Evolutionary conservation across 2,113 vertebrate species (phyloP).

Genomic region (Gavia stellata): DNA sequence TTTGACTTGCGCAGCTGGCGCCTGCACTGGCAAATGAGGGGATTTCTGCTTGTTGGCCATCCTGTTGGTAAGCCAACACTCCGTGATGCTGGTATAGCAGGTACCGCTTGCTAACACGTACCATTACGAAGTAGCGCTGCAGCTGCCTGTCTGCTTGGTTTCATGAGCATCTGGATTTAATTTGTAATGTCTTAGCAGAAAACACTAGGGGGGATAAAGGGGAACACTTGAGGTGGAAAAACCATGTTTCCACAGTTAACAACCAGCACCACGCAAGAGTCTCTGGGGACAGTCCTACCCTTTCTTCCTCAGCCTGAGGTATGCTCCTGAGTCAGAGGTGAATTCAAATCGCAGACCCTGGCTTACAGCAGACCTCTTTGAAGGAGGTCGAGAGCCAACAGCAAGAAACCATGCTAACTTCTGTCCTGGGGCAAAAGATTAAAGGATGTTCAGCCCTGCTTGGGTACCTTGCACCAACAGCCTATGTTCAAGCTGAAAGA

Average conservation of each 20-base stretch:
- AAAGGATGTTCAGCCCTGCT: neutral
- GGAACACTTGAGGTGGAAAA: neutral
- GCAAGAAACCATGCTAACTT: neutral
- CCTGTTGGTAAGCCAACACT: neutral
- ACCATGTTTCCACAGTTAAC: neutral
- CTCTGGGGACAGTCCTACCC: neutral
- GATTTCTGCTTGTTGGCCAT: neutral
- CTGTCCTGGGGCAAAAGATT: neutral
- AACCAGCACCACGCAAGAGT: neutral
- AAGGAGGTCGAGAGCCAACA: neutral
- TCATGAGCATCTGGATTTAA: neutral
- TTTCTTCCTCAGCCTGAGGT: neutral
- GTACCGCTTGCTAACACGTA: neutral
- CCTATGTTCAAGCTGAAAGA: neutral
- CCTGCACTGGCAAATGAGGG: neutral
- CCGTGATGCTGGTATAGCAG: neutral
- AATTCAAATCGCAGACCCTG: neutral
- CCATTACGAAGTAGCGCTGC: neutral
- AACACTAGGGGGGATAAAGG: neutral
- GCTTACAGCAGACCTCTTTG: neutral
- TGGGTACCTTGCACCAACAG: neutral
- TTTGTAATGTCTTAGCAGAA: neutral
- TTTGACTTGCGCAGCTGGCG: neutral
- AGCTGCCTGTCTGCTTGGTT: neutral
- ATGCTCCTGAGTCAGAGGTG: neutral